phyloP scores from a whole-genome alignment of 2,113 vertebrate species.

The Menidia beryllina region DNA sequence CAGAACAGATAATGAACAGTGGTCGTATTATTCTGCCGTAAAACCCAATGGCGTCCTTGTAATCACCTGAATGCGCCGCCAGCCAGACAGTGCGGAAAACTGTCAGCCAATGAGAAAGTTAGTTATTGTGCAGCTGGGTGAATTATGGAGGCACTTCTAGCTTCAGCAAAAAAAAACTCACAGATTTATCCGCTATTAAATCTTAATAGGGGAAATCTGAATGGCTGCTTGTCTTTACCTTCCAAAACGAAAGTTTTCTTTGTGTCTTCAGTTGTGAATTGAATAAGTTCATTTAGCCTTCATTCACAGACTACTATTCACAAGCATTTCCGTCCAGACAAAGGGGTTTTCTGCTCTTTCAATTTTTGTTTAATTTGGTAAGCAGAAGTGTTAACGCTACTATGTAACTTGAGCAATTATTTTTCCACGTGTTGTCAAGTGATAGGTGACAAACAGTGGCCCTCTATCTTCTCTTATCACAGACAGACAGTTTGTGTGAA shows the following conservation, averaged over 20 bases:
- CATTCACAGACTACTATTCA: neutral
- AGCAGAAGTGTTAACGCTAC: neutral
- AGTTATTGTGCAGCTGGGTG: conserved; percentile 32
- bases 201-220: conserved; percentile 5
- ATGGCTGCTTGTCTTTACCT: neutral
- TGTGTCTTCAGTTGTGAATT: neutral
- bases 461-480: too few relatives aligned
- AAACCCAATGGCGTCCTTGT: conserved; percentile 74
- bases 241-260: conserved; percentile 8
- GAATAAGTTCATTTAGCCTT: neutral
- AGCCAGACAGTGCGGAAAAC: conserved; percentile 46
- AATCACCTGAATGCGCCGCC: conserved; percentile 63
- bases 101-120: conserved; percentile 45
- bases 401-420: too few relatives aligned
- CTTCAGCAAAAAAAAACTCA: conserved; percentile 25
- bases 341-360: too few relatives aligned
- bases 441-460: too few relatives aligned
- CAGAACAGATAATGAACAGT: conserved; percentile 62
- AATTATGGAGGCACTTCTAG: conserved; percentile 40
- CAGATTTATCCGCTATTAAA: conserved; percentile 22
- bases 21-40: conserved; percentile 72
- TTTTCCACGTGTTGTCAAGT: too few relatives aligned
- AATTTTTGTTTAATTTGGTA: too few relatives aligned
- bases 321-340: too few relatives aligned
- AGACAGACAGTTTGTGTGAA: too few relatives aligned